Conservation (phyloP, 2,113 vertebrate genomes). For the Aldabrachelys gigantea region DNA sequence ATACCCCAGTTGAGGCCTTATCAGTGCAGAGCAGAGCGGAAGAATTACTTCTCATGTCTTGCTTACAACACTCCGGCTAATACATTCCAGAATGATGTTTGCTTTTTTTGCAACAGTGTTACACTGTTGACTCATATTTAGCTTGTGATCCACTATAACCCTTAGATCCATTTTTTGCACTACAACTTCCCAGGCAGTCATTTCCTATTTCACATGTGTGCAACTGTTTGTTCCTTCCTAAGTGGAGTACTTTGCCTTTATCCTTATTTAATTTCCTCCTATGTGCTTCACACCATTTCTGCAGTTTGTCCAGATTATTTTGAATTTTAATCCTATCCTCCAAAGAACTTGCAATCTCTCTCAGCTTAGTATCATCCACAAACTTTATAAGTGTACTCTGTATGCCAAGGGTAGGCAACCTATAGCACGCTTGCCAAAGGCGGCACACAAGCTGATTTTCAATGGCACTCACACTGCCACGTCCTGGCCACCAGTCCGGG, state of each 20-base stretch:
- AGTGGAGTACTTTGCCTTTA: not conserved
- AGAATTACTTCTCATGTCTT: not conserved
- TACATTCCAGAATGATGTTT: not conserved
- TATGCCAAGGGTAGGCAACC: no score
- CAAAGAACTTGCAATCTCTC: not conserved
- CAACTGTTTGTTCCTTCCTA: not conserved
- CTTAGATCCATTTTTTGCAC: not conserved
- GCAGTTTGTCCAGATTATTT: not conserved
- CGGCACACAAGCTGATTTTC: no score
- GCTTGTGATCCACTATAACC: not conserved
- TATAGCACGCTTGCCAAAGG: no score
- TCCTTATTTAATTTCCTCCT: not conserved
- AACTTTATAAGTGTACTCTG: not conserved
- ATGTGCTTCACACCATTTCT: not conserved
- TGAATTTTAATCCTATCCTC: not conserved
- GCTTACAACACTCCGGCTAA: not conserved
- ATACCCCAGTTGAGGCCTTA: not conserved
- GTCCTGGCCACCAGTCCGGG: no score
- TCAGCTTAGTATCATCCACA: no score
- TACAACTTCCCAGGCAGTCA: not conserved
- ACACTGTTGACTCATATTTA: not conserved
- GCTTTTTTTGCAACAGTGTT: not conserved
- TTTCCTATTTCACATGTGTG: not conserved
- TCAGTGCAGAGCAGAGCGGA: not conserved
- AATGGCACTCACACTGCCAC: no score